Evolutionary conservation across 2,113 vertebrate genomes (phyloP), one percentile per base, ranked within the genome.

Genomic region (Paedocypris sp.): DNA sequence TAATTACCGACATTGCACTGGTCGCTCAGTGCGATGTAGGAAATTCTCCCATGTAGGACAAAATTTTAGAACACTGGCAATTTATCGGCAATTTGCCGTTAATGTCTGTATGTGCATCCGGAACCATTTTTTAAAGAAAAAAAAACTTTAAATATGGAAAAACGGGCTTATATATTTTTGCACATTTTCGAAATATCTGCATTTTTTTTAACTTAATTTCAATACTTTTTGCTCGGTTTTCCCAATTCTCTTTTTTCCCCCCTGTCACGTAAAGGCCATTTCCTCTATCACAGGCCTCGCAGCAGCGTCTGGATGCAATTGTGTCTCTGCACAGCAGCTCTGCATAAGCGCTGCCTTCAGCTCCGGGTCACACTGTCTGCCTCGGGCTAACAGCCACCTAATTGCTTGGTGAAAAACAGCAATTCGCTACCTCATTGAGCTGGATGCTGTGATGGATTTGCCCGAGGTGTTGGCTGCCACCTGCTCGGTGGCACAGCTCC

Each of bases 341-440:
- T 82, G 81, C 83, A 84, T 83, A 85, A 78, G 80, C 81, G 84
- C 80, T 80, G 82, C 83, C 83, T 83, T 83, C 86, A 53, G 50
- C 51, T 54, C 28, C 87, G 39, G 51, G 51, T 54, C 51, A 85
- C 80, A 88, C 77, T 29, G 77, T 71, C 86, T 83, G 90, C 88
- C 87, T 85, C 88, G 88, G 88, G 89, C 86, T 91, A 84, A 39
- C 90, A 88, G 87, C 87, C 90, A 90, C 83, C 89, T 97, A 97
- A 98, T 94, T 93, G 91, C 88, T 89, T 84, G 80, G 86, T 72
- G 85, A 92, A 90, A 93, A 90, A 83, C 84, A 84, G 88, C 71
- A 75, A 88, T 91, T 94, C 89, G 91, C 83, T 97, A 98, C 94
- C 94, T 97, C 93, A 97, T 97, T 98, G 93, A 92, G 90, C 86